phyloP scores from a whole-genome alignment of 2,888 invertebrate species.

The Harpalus rufipes region DNA sequence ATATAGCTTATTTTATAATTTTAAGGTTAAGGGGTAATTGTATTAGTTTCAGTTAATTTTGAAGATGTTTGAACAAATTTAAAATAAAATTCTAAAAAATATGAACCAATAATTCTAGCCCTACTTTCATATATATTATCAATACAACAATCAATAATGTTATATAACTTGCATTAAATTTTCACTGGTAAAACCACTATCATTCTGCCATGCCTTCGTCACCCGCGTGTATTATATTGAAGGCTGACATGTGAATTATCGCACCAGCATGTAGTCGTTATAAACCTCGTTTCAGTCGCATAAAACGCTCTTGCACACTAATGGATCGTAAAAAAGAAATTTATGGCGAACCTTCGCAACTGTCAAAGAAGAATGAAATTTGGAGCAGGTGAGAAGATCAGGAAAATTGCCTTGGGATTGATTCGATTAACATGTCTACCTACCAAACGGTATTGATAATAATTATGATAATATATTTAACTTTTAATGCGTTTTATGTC shows the following conservation, averaged over 20 bases:
- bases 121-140: too few relatives aligned
- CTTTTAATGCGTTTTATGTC: neutral
- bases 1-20: too few relatives aligned
- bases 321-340: slow-evolving; percentile 23
- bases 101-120: too few relatives aligned
- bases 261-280: slow-evolving; percentile 5
- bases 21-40: too few relatives aligned
- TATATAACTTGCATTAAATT: too few relatives aligned
- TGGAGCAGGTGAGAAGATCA: neutral
- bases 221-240: slow-evolving; percentile 4
- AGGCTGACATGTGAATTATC: slow-evolving; percentile 18
- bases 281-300: slow-evolving; percentile 33
- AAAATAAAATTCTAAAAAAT: too few relatives aligned
- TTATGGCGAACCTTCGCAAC: slow-evolving; percentile 25
- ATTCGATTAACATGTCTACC: neutral
- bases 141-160: too few relatives aligned
- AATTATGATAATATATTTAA: neutral
- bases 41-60: too few relatives aligned
- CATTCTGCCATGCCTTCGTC: neutral
- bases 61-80: too few relatives aligned
- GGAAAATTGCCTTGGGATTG: slow-evolving; percentile 14
- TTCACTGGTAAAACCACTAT: too few relatives aligned
- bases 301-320: slow-evolving; percentile 15
- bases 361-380: slow-evolving; percentile 12
- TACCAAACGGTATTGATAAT: neutral